phyloP scores from a whole-genome alignment of 2,888 invertebrate genomes.

The Drosophila rubida region DNA sequence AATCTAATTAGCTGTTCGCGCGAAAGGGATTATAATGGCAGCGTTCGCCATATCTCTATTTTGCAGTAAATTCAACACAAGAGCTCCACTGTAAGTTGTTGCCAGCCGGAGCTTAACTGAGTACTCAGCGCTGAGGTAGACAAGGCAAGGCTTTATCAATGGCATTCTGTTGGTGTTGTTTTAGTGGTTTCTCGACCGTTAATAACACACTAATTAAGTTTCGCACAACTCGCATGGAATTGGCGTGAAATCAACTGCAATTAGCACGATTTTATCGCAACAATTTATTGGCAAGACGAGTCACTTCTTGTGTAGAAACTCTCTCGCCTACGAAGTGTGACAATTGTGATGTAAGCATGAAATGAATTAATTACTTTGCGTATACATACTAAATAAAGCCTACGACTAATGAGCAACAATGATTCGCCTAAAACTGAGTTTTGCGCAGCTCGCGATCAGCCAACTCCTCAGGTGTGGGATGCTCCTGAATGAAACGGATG shows the following conservation, averaged over 20 bases:
- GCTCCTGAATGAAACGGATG: slow-evolving; percentile 68
- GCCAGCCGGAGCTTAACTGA: neutral
- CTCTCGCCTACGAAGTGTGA: slow-evolving; percentile 9
- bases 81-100: slow-evolving; percentile 18
- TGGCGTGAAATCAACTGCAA: slow-evolving; percentile 53
- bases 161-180: neutral
- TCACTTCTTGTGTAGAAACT: neutral
- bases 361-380: slow-evolving; percentile 11
- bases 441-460: slow-evolving; percentile 70
- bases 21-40: neutral
- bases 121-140: neutral
- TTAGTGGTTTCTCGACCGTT: slow-evolving; percentile 20
- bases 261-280: slow-evolving; percentile 35
- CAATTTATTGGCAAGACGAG: slow-evolving; percentile 45
- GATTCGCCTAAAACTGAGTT: slow-evolving; percentile 51
- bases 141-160: slow-evolving; percentile 36
- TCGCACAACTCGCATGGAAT: slow-evolving; percentile 33
- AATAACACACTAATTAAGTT: slow-evolving; percentile 57
- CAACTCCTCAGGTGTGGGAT: slow-evolving; percentile 81
- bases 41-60: neutral
- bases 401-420: slow-evolving; percentile 10
- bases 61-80: neutral
- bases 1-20: neutral
- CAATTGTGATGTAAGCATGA: slow-evolving; percentile 5
- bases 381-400: slow-evolving; percentile 3